Base-by-base conservation (phyloP, 2,797 vertebrate species). In the Tachyglossus aculeatus region DNA sequence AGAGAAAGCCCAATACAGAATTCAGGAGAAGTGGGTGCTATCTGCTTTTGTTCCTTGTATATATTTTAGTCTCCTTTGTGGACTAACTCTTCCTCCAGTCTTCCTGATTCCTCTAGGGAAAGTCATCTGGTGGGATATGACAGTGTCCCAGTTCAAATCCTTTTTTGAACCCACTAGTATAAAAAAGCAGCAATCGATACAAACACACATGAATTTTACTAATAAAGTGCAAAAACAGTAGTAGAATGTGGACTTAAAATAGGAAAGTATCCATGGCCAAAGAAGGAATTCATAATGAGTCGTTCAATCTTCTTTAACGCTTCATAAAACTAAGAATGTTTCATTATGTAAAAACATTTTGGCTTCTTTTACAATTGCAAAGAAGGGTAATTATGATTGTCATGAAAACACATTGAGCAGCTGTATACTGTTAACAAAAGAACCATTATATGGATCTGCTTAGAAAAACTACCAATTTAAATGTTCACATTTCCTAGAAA, bases 341-440 rank as follows among this genome's bases (percentile, higher is more conserved):
- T 85, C 69, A 61, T 75, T 88, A 74, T 67, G 70, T 81, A 89
- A 78, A 81, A 89, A 81, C 64, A 77, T 84, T 89, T 83, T 83
- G 80, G 80, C 77, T 88, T 87, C 79, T 86, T 83, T 87, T 77
- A 87, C 31, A 59, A 80, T 71, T 45, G 59, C 81, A 89, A 88
- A 88, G 86, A 88, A 82, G 72, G 78, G 75, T 86, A 89, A 92
- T 93, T 90, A 89, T 77, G 86, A 88, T 71, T 86, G 88, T 86
- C 84, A 84, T 77, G 83, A 88, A 90, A 89, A 90, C 83, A 87
- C 71, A 89, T 1, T 50, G 72, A 85, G 59, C 78, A 88, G 83
- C 82, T 89, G 80, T 83, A 86, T 79, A 86, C 48, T 76, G 78
- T 88, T 89, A 90, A 90, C 83, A 92, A 91, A 90, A 88, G 83